These are phyloP conservation scores for Pangasius krempfi DNA, from an alignment of 2,797 vertebrate species.

Conservation along the genomic window DNA sequence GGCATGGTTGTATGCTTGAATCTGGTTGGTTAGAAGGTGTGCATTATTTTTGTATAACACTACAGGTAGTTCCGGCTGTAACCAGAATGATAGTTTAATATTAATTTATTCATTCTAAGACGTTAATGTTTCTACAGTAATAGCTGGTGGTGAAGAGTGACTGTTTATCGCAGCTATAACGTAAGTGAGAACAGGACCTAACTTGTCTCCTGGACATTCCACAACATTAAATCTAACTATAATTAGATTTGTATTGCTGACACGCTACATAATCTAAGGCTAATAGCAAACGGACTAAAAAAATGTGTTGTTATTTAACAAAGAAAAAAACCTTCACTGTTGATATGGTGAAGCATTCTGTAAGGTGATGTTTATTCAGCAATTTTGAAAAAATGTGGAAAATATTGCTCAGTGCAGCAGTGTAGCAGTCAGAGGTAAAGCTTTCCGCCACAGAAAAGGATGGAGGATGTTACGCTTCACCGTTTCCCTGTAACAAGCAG, in stretches of 20 bases:
- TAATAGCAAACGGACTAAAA: background rate
- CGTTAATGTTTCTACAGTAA: background rate
- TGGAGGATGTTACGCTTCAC: background rate
- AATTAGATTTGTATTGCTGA: background rate
- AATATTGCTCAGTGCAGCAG: background rate
- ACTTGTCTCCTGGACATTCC: background rate
- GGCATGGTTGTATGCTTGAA: no score
- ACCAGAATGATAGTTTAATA: no score
- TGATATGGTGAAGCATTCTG: background rate
- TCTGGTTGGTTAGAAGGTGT: background rate
- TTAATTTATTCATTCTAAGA: background rate
- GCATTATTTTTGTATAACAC: no score
- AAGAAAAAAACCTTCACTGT: background rate
- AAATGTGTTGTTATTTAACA: background rate
- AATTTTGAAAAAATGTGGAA: no score
- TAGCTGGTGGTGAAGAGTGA: background rate
- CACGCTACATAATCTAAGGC: background rate
- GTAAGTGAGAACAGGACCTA: background rate
- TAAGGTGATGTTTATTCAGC: background rate
- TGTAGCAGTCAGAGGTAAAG: background rate
- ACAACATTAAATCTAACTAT: no score
- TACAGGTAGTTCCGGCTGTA: no score
- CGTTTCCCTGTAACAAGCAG: background rate
- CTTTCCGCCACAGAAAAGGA: background rate
- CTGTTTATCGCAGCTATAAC: background rate